Evolutionary conservation across 2,888 invertebrate species (phyloP).

Genomic region (Drosophila nr. fundita): DNA sequence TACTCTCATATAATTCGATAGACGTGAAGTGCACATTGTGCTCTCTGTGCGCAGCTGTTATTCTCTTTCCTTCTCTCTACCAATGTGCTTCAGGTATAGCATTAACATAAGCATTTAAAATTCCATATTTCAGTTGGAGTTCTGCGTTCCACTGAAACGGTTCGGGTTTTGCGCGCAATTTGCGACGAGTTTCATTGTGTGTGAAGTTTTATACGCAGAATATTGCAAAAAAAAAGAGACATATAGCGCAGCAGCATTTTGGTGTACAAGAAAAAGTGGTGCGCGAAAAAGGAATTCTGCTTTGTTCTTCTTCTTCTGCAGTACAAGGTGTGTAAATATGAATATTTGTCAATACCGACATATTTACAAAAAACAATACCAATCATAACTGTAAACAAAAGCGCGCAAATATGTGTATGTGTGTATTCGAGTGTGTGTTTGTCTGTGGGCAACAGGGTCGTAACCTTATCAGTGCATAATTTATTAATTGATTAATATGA

Average conservation of each 20-base stretch:
- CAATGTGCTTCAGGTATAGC: slow-evolving; percentile 5
- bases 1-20: neutral
- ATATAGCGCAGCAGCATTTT: slow-evolving; percentile 44
- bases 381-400: slow-evolving; percentile 43
- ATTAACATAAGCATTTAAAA: slow-evolving; percentile 29
- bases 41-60: slow-evolving; percentile 4
- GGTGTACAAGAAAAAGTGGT: slow-evolving; percentile 57
- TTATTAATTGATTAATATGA: slow-evolving; percentile 42
- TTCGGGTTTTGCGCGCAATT: slow-evolving; percentile 9
- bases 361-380: slow-evolving; percentile 13
- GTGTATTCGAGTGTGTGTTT: neutral
- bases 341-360: slow-evolving; percentile 19
- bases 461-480: slow-evolving; percentile 40
- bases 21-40: neutral
- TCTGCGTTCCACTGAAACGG: slow-evolving; percentile 36
- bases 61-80: neutral
- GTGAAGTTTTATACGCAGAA: slow-evolving; percentile 41
- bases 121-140: slow-evolving; percentile 46
- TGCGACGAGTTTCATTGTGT: neutral
- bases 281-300: slow-evolving; percentile 34
- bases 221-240: slow-evolving; percentile 45
- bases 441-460: slow-evolving; percentile 1
- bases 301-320: slow-evolving; percentile 16
- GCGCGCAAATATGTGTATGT: slow-evolving; percentile 24
- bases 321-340: slow-evolving; percentile 51